A percentile compares a stretch with the other conserved stretches of the same genome.
phyloP scores from a whole-genome alignment of 2,888 invertebrate genomes.

The Thysanoteuthis rhombus region DNA sequence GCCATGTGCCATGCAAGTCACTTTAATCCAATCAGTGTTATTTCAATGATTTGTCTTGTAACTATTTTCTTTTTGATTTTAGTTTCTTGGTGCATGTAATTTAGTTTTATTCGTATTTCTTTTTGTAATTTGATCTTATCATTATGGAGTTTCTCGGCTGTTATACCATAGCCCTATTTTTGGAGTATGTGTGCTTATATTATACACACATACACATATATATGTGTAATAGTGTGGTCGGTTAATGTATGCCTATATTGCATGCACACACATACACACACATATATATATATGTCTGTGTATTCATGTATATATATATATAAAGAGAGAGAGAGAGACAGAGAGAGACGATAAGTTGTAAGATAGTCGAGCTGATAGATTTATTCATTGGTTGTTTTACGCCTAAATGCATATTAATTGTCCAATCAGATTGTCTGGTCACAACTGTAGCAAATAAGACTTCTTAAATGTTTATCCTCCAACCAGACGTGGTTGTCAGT shows the following conservation, averaged over 20 bases:
- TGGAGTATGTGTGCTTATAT: too few relatives aligned
- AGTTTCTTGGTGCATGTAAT: too few relatives aligned
- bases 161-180: too few relatives aligned
- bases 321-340: background rate
- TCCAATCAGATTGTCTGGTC: conserved; percentile 12
- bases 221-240: too few relatives aligned
- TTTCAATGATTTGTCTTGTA: too few relatives aligned
- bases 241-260: background rate
- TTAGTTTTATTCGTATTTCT: too few relatives aligned
- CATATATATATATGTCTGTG: background rate
- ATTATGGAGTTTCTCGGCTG: too few relatives aligned
- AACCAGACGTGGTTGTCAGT: background rate
- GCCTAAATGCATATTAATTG: background rate
- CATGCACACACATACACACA: background rate
- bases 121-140: too few relatives aligned
- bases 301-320: background rate
- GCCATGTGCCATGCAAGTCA: too few relatives aligned
- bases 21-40: too few relatives aligned
- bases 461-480: background rate
- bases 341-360: background rate
- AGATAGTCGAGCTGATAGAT: background rate
- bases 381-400: conserved; percentile 12
- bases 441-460: conserved; percentile 12
- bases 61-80: too few relatives aligned
- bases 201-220: background rate